Evolutionary conservation across 1,140 invertebrate species (phyloP).

Genomic region (Cydia amplana): DNA sequence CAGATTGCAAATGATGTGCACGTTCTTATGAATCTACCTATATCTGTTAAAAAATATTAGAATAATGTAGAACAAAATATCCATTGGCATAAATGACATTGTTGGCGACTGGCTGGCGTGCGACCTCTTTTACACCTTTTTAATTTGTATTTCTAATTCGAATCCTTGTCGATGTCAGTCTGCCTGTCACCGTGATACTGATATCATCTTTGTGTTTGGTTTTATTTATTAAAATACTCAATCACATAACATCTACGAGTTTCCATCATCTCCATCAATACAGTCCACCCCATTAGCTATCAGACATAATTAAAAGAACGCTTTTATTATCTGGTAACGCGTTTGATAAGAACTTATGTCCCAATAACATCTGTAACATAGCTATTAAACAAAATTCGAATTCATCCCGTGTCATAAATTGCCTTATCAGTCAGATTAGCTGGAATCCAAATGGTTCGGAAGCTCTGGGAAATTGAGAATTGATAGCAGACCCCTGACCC

Average conservation of each 20-base stretch:
- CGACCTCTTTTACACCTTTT: too few relatives aligned
- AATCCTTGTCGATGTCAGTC: too few relatives aligned
- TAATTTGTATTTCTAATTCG: too few relatives aligned
- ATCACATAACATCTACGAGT: too few relatives aligned
- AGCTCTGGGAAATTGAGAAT: conserved; percentile 10
- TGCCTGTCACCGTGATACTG: too few relatives aligned
- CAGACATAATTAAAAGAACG: neutral
- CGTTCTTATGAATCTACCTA: neutral
- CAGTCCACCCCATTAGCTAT: too few relatives aligned
- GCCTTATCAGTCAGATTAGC: conserved; percentile 16
- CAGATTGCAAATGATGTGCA: neutral
- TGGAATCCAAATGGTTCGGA: conserved; percentile 8
- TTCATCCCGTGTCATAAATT: conserved; percentile 11
- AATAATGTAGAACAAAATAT: too few relatives aligned
- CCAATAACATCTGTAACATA: neutral
- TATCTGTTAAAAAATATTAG: too few relatives aligned
- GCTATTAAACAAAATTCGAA: neutral
- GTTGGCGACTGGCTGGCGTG: too few relatives aligned
- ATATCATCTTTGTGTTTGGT: too few relatives aligned
- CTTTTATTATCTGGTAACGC: neutral
- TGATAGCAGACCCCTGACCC: conserved; percentile 18
- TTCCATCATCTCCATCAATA: too few relatives aligned
- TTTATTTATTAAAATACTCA: too few relatives aligned
- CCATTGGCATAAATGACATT: neutral
- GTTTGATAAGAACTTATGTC: conserved; percentile 6